Base-by-base conservation (phyloP, 2,888 invertebrate genomes). In the Geophilus truncorum region DNA sequence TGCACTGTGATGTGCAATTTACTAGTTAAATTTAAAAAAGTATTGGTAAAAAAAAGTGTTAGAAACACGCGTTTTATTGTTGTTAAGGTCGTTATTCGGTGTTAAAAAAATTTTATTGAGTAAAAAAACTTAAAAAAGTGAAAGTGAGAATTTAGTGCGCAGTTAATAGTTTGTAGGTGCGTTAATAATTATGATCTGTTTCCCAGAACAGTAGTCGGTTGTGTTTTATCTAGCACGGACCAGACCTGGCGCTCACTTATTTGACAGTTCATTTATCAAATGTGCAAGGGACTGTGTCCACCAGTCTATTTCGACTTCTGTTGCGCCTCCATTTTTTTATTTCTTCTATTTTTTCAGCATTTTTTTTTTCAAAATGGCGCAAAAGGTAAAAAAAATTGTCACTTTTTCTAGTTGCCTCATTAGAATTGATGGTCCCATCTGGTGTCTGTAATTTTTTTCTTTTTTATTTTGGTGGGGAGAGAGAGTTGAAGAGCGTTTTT, bases 391-490 rank as follows among this genome's bases (percentile, higher is more conserved):
- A 32, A 51, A 51, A 51, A 51, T 51, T 51, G 51, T 51, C 51
- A 1, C 51, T 45, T 45, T 45, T 62, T 21, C n/a, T 62, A 15
- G 21, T 5, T 62, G 70, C 25, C 70, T 70, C 70, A 70, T 70
- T 70, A 70, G 70, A 70, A 70, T 70, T 70, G 70, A 70, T 70
- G 70, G 70, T 70, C 70, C 25, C 70, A 70, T 70, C 70, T 70
- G 70, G 70, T 70, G 51, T 18, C 51, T 28, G 21, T 18, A n/a
- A 1, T 28, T 4, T 70, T 70, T 70, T 28, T 70, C 9, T 57
- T 57, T 57, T 9, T 57, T 9, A 18, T 28, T 25, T 10, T 62
- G 7, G 5, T n/a, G 45, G 45, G 12, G 32, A 6, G 32, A n/a
- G n/a, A n/a, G 32, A 32, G 32, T 32, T 32, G 40, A 40, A 40